These are phyloP conservation scores for Procavia capensis DNA, from an alignment of 2,113 vertebrate genomes.

Conservation along the genomic window DNA sequence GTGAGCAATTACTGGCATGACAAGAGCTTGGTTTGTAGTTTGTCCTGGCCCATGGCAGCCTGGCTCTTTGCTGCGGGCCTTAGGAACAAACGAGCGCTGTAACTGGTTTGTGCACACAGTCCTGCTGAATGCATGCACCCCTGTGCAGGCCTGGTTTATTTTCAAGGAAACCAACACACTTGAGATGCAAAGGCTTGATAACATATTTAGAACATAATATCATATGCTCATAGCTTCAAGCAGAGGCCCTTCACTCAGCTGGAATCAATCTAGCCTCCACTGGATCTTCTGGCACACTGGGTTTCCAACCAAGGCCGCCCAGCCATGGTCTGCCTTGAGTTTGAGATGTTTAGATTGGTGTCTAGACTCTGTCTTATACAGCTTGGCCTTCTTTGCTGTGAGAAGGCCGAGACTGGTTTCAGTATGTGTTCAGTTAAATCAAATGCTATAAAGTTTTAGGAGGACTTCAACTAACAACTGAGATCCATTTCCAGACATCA, in stretches of 20 bases:
- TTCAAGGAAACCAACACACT: background rate
- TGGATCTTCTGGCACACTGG: background rate
- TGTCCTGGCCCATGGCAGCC: background rate
- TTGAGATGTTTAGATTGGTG: background rate
- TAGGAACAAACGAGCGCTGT: conserved; percentile 41
- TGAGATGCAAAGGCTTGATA: background rate
- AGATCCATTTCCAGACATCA: conserved; percentile 51
- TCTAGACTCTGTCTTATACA: conserved; percentile 5
- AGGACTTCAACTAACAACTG: conserved; percentile 14
- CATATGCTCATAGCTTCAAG: background rate
- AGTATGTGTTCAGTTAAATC: conserved; percentile 41
- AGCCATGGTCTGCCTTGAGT: background rate
- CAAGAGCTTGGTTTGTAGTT: background rate
- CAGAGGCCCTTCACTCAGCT: background rate
- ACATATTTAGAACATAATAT: background rate
- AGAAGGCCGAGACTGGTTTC: background rate
- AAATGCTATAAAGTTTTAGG: background rate
- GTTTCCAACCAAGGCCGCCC: background rate
- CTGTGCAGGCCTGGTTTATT: background rate
- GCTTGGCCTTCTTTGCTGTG: background rate
- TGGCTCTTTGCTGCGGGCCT: conserved; percentile 19
- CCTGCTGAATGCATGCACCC: background rate
- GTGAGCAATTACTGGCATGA: background rate
- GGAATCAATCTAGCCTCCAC: background rate
- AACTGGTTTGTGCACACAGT: background rate